These are phyloP conservation scores for Blastomussa wellsi DNA, from an alignment of 92 coral and sea anemone genomes.

Conservation along the genomic window DNA sequence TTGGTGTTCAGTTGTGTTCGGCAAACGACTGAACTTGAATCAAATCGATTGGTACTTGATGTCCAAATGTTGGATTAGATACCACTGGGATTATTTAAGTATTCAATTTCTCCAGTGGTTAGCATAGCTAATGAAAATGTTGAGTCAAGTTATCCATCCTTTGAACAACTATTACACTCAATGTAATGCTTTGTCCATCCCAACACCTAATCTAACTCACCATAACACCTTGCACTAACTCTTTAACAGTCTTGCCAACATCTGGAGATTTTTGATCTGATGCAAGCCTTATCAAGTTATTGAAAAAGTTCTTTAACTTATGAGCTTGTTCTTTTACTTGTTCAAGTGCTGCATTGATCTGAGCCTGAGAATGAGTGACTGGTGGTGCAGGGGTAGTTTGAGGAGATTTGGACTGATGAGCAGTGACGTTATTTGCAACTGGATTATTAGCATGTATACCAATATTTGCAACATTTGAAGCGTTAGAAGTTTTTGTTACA, in stretches of 20 bases:
- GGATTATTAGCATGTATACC: slow-evolving; percentile 44
- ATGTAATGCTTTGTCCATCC: not conserved
- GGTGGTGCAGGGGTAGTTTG: slow-evolving; percentile 18
- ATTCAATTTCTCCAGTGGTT: too few relatives aligned
- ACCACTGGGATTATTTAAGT: too few relatives aligned
- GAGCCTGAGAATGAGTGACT: slow-evolving; percentile 64
- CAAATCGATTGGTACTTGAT: too few relatives aligned
- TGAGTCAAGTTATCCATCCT: too few relatives aligned
- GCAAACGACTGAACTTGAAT: too few relatives aligned
- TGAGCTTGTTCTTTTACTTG: slow-evolving; percentile 89
- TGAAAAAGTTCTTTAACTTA: slow-evolving; percentile 87
- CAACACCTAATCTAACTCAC: slow-evolving; percentile 51
- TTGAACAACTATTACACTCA: too few relatives aligned
- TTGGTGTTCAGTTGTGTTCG: too few relatives aligned
- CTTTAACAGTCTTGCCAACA: slow-evolving; percentile 92
- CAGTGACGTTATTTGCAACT: slow-evolving; percentile 42
- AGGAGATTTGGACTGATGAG: slow-evolving; percentile 37
- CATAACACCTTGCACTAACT: slow-evolving; percentile 93
- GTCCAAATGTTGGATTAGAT: too few relatives aligned
- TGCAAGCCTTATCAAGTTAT: slow-evolving; percentile 87
- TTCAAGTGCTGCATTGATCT: slow-evolving; percentile 67
- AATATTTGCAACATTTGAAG: slow-evolving; percentile 44
- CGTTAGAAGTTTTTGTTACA: slow-evolving; percentile 27
- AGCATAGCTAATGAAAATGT: too few relatives aligned
- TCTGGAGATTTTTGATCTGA: slow-evolving; percentile 93